These are phyloP conservation scores for Mesodorylaimus sp. DNA, from an alignment of 2,888 invertebrate genomes.

Conservation along the genomic window DNA sequence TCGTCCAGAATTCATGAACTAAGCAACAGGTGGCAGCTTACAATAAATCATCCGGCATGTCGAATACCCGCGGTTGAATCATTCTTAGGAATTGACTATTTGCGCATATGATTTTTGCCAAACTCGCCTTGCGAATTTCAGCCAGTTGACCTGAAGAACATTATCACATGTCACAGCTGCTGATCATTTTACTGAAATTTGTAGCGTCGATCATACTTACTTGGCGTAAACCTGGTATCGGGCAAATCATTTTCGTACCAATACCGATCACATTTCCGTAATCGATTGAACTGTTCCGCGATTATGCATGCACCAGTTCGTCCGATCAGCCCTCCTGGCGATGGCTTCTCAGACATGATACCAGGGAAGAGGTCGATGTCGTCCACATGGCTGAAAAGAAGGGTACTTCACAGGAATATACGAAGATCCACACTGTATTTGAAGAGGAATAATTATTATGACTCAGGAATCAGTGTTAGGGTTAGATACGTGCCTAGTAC, in stretches of 20 bases:
- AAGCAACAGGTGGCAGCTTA: no score
- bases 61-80: conserved; percentile 72
- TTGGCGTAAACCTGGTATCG: conserved; percentile 24
- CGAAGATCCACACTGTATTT: neutral
- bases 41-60: conserved; percentile 46
- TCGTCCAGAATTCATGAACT: no score
- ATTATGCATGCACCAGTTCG: conserved; percentile 86
- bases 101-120: conserved; percentile 67
- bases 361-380: conserved; percentile 89
- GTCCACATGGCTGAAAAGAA: conserved; percentile 49
- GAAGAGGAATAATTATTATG: neutral
- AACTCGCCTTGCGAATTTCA: conserved; percentile 62
- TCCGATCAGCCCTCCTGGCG: conserved; percentile 65
- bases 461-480: no score
- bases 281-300: conserved; percentile 50
- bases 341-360: conserved; percentile 57
- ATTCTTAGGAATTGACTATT: conserved; percentile 66
- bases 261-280: conserved; percentile 67
- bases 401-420: neutral
- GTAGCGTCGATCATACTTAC: no score
- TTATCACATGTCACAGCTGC: no score
- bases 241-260: conserved; percentile 48
- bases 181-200: no score
- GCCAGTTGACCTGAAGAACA: conserved; percentile 43
- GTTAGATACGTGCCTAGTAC: no score